Evolutionary conservation across 2,797 vertebrate genomes (phyloP), one percentile per base, ranked within the genome.

Genomic region (Salarias fasciatus): DNA sequence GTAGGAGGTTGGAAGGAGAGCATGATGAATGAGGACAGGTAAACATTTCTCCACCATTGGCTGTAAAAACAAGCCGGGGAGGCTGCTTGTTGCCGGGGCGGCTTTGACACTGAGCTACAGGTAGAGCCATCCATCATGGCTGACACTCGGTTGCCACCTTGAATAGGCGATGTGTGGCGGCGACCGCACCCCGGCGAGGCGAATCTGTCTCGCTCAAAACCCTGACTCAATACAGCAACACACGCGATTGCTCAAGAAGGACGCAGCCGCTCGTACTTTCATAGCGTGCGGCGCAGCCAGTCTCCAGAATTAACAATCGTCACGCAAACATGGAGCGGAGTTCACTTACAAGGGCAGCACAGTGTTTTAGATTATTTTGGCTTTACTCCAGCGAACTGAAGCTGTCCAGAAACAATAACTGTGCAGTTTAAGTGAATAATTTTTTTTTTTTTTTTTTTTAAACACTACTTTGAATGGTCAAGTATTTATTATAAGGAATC

Each of bases 1-100:
- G 55, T 46, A 13, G 37, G 11, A 43, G 47, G 5, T 11, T 43
- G 15, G 49, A 24, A 56, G 33, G 40, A 62, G 38, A 45, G 63
- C n/a, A 55, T 91, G 91, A 93, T 88, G 68, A 80, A 93, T 92
- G 77, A 35, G 73, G 67, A 61, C 83, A 80, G 86, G 86, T 88
- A 90, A 88, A 89, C 75, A 84, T 78, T 87, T 85, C 62, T 84
- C 58, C 62, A 82, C 54, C 74, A 76, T 43, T 77, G 76, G 80
- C 74, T 88, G 75, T 70, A 53, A 82, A 87, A 91, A 86, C 81
- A 90, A 69, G 77, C 56, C 38, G 33, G 61, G 69, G 70, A 85
- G 55, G 63, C 42, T 49, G 11, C 8, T 37, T 11, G 12, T 43
- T 36, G 63, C 48, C 3, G 49, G 52, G 67, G 12, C 55, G 3